Conservation (phyloP, 2,113 vertebrate genomes). For the Polyodon spathula region DNA sequence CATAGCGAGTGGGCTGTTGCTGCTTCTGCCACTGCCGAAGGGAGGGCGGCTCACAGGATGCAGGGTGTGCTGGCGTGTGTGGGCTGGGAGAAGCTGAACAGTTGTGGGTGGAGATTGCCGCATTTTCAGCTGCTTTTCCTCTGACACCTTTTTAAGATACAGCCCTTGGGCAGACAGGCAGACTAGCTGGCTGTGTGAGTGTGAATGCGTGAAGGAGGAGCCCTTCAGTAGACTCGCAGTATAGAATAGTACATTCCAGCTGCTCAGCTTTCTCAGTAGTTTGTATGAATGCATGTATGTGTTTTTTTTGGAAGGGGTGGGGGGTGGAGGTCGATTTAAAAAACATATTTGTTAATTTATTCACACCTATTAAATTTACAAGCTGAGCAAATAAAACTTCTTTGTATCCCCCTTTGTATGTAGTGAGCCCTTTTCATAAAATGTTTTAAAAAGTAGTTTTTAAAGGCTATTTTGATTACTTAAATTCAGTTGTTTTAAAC, state of each 20-base stretch:
- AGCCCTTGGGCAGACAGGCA: conserved; percentile 30
- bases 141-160: conserved; percentile 53
- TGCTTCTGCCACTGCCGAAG: neutral
- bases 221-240: conserved; percentile 21
- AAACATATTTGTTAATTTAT: too few relatives aligned
- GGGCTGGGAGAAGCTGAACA: conserved; percentile 35
- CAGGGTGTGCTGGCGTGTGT: conserved; percentile 39
- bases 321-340: too few relatives aligned
- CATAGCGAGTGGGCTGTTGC: conserved; percentile 19
- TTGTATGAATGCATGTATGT: too few relatives aligned
- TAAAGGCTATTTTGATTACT: too few relatives aligned
- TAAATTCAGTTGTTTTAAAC: too few relatives aligned
- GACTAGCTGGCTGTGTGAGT: conserved; percentile 28
- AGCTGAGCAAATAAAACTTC: too few relatives aligned
- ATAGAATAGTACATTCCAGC: conserved; percentile 9
- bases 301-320: too few relatives aligned
- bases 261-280: neutral
- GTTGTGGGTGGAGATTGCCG: conserved; percentile 46
- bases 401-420: too few relatives aligned
- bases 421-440: too few relatives aligned
- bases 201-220: conserved; percentile 13
- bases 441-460: too few relatives aligned
- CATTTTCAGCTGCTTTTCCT: conserved; percentile 46
- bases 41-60: conserved; percentile 44
- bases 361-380: too few relatives aligned